Base-by-base conservation (phyloP, 2,113 vertebrate genomes). In the Campylorhamphus procurvoides region DNA sequence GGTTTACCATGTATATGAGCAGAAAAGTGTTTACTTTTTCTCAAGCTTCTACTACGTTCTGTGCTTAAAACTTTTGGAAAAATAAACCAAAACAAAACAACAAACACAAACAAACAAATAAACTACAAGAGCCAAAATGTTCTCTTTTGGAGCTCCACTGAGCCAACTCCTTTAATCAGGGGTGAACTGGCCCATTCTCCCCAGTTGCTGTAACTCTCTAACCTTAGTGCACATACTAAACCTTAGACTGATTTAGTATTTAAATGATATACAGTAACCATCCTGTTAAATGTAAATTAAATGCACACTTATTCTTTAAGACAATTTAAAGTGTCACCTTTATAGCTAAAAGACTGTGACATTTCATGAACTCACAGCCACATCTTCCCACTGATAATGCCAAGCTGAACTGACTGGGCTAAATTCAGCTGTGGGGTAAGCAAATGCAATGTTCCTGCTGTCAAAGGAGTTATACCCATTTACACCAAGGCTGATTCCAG, bases 261-360 rank as follows among this genome's bases (percentile, higher is more conserved):
- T 89, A 97, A 97, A 97, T 96, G 33, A 95, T 77, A 96, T 96
- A 85, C 95, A 78, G 87, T 89, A 96, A 95, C 82, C 75, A 85
- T 18, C 94, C 80, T 94, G 68, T 78, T 97, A 96, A 95, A 95
- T 96, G 91, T 91, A 96, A 97, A 96, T 96, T 94, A 95, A 95
- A 89, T 95, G 84, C 95, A 95, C 64, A 35, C 63, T 91, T 95
- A 93, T 39, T 90, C 79, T 94, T 94, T 89, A 86, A 95, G 90
- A 92, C 91, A 95, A 91, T 94, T 96, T 91, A 84, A 96, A 96
- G 76, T 97, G 96, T 97, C 96, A 95, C 95, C 92, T 97, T 96
- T 96, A 84, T 33, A 95, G 91, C 87, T 94, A 77, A 91, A 95
- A 97, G 94, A 55, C 92, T 95, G 86, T 96, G 96, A 95, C 97